phyloP scores from a whole-genome alignment of 2,888 invertebrate genomes.

The Mythimna lalbum region DNA sequence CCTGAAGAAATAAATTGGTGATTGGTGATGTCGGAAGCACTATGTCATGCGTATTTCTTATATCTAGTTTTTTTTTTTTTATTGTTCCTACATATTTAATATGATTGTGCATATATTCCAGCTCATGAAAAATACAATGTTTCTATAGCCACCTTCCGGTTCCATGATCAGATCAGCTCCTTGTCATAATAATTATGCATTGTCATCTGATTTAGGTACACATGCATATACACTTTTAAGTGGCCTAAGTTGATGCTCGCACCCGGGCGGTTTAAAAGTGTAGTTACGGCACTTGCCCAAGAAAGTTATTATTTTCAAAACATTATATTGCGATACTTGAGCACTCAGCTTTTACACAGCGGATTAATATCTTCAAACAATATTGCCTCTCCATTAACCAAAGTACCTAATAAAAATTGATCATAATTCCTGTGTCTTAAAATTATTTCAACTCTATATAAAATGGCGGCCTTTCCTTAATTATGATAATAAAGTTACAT shows the following conservation, averaged over 20 bases:
- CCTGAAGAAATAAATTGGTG: too few species aligned
- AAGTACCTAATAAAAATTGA: slow-evolving; percentile 46
- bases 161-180: too few species aligned
- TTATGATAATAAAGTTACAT: slow-evolving; percentile 54
- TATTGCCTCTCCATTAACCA: slow-evolving; percentile 42
- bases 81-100: too few species aligned
- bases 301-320: slow-evolving; percentile 22
- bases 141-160: too few species aligned
- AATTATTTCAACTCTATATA: slow-evolving; percentile 58
- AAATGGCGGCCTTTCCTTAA: slow-evolving; percentile 46
- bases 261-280: background rate
- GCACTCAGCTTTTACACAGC: slow-evolving; percentile 27
- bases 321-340: slow-evolving; percentile 9
- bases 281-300: background rate
- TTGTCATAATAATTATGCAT: too few species aligned
- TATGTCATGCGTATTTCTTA: too few species aligned
- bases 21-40: too few species aligned
- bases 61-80: too few species aligned
- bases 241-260: background rate
- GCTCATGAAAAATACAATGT: too few species aligned
- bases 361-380: slow-evolving; percentile 41
- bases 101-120: too few species aligned
- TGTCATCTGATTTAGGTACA: too few species aligned
- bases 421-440: slow-evolving; percentile 48
- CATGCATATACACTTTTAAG: too few species aligned